Base-by-base conservation (phyloP, 2,113 vertebrate genomes). In the Neotoma lepida region DNA sequence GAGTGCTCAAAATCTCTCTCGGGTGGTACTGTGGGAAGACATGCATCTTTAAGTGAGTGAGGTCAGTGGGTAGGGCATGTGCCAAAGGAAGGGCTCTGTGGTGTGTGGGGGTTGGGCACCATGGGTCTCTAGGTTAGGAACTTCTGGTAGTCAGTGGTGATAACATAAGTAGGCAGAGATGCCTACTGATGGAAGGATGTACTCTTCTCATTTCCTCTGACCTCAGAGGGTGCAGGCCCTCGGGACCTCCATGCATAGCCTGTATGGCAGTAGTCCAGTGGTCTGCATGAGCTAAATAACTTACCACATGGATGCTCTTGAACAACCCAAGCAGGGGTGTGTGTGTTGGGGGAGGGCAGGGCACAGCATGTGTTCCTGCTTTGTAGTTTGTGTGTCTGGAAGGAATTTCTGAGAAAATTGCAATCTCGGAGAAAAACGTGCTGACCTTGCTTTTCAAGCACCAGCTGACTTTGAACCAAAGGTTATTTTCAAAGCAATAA, bases 361-460 rank as follows among this genome's bases (percentile, higher is more conserved):
- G 30, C 6, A 39, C 24, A 18, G 63, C 9, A 33, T n/a, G 68
- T 8, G 0, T 28, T 84, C 87, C 76, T 78, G 24, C 30, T 58
- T 39, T 91, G 61, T 71, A 66, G 41, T 76, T 84, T 76, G 56
- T 28, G 49, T 9, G 1, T 56, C 64, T 70, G 56, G 70, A 39
- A 90, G 70, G 58, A 51, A 88, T 89, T 93, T 89, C 85, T 85
- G 70, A 84, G 74, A 81, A 56, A 33, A 51, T 3, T 6, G 14
- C n/a, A 58, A 3, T 81, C 61, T 39, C 86, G 46, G 51, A 78
- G 63, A 93, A 92, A 28, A 95, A 49, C 17, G 13, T 82, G 81
- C 82, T 56, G 77, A 95, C 70, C 17, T 28, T 68, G 80, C 76
- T 88, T 95, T 96, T 87, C 77, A 89, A 54, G 12, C 22, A 81